Conservation (phyloP, 2,888 invertebrate genomes). For the Malthinus seriepunctatus region DNA sequence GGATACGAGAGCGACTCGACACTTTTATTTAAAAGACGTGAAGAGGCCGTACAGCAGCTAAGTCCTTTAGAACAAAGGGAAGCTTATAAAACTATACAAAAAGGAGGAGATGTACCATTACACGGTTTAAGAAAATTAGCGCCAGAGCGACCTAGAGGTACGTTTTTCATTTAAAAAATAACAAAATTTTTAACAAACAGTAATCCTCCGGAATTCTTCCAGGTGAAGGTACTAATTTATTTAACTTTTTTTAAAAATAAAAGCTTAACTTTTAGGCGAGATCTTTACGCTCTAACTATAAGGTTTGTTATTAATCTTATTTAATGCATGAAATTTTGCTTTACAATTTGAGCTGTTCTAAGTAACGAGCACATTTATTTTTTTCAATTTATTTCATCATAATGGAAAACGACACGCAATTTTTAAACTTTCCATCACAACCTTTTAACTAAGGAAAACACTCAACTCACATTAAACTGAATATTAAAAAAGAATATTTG, state of each 20-base stretch:
- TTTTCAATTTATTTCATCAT: neutral
- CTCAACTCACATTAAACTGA: neutral
- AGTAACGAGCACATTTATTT: conserved; percentile 14
- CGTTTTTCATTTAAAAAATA: conserved; percentile 37
- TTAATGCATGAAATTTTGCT: conserved; percentile 22
- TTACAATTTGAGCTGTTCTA: conserved; percentile 20
- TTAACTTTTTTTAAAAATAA: conserved; percentile 6
- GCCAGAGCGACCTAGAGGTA: conserved; percentile 81
- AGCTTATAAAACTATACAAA: conserved; percentile 86
- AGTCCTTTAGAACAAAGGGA: conserved; percentile 84
- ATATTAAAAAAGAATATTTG: conserved; percentile 28
- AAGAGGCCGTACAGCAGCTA: conserved; percentile 64
- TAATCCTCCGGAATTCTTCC: conserved; percentile 2
- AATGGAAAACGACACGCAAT: conserved; percentile 12
- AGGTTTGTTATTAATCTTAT: conserved; percentile 16
- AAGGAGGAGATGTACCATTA: conserved; percentile 93
- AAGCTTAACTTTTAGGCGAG: conserved; percentile 9
- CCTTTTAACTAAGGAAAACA: neutral
- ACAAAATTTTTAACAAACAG: neutral
- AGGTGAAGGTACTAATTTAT: conserved; percentile 24
- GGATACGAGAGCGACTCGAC: conserved; percentile 93
- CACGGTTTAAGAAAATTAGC: conserved; percentile 90
- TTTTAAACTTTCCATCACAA: conserved; percentile 3
- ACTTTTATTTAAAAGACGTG: conserved; percentile 78
- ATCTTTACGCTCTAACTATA: conserved; percentile 17